Conservation (phyloP, 2,797 vertebrate species). For the Gymnoscopelus microlampas region DNA sequence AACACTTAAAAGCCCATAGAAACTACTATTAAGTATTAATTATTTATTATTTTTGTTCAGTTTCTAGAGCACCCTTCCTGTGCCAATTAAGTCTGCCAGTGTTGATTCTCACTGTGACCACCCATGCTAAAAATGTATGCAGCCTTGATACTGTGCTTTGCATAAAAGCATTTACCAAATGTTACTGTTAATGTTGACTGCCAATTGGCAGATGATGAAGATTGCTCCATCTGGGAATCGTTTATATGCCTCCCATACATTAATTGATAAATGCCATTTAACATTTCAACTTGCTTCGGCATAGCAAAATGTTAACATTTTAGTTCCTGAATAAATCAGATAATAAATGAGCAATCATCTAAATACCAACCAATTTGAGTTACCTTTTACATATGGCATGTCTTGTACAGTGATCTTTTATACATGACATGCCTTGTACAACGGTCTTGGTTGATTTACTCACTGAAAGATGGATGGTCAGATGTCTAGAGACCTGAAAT, state of each 20-base stretch:
- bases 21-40: too few species aligned
- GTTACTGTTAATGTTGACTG: slow-evolving; percentile 23
- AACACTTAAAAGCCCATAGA: too few species aligned
- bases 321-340: neutral
- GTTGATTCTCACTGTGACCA: neutral
- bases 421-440: neutral
- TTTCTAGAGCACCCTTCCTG: neutral
- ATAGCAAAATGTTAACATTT: too few species aligned
- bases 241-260: neutral
- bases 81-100: neutral
- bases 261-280: too few species aligned
- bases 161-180: slow-evolving; percentile 23
- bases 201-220: slow-evolving; percentile 18
- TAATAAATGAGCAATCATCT: neutral
- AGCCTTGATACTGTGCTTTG: neutral
- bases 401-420: neutral
- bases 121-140: slow-evolving; percentile 12
- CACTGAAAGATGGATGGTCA: too few species aligned
- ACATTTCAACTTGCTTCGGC: too few species aligned
- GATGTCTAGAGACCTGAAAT: slow-evolving; percentile 1
- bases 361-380: neutral
- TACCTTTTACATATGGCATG: neutral
- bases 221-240: slow-evolving; percentile 12
- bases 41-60: neutral
- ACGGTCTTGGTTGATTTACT: neutral